Evolutionary conservation across 2,113 vertebrate species (phyloP).

Genomic region (Athene noctua): DNA sequence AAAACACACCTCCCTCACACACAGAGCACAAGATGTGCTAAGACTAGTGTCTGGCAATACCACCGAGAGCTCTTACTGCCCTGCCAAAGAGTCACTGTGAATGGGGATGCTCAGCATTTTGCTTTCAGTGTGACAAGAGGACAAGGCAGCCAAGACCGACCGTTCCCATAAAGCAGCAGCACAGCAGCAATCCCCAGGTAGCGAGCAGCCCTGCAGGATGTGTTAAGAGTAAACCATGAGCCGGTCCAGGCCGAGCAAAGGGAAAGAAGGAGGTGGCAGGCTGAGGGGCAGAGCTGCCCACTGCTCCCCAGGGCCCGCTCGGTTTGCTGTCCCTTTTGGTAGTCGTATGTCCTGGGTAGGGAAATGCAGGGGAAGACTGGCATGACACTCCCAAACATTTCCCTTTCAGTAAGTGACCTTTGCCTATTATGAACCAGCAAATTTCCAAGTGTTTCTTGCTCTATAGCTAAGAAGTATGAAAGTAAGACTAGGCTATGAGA

Average conservation of each 20-base stretch:
- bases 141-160: background rate
- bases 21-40: background rate
- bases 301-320: background rate
- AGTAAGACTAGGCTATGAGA: background rate
- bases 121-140: background rate
- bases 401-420: background rate
- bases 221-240: fast-evolving
- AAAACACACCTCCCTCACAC: background rate
- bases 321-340: background rate
- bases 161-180: background rate
- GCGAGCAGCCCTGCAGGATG: background rate
- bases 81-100: fast-evolving
- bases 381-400: background rate
- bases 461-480: background rate
- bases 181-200: background rate
- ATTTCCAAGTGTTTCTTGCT: background rate
- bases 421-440: background rate
- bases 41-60: background rate
- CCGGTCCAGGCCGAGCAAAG: background rate
- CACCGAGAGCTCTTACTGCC: background rate
- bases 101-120: background rate
- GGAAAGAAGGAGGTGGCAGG: background rate
- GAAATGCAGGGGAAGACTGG: background rate
- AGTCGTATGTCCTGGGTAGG: background rate
- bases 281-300: background rate